Percentiles rank a stretch among this genome's conserved stretches.
These are phyloP conservation scores for Seira sanloemensis DNA, from an alignment of 2,888 invertebrate species.

Conservation along the genomic window DNA sequence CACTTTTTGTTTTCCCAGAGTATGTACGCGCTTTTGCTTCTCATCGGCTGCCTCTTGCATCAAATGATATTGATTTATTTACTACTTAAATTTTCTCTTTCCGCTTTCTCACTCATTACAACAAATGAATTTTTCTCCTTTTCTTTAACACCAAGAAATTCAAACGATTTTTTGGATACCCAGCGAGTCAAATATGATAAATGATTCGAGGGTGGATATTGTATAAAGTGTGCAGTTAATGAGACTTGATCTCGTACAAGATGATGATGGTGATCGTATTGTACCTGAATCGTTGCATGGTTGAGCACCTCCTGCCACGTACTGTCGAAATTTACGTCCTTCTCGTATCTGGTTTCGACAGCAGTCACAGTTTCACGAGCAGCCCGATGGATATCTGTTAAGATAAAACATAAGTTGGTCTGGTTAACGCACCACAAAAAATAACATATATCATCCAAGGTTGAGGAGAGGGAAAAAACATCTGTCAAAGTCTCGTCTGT, in stretches of 20 bases:
- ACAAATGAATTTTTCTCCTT: background rate
- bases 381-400: constrained; percentile 87
- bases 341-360: constrained; percentile 87
- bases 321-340: constrained; percentile 86
- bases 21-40: background rate
- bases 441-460: too few species aligned
- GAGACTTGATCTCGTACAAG: too few species aligned
- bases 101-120: background rate
- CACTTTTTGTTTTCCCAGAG: background rate
- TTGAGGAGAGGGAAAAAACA: too few species aligned
- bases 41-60: too few species aligned
- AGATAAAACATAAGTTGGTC: background rate
- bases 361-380: constrained; percentile 95
- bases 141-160: background rate
- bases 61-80: background rate
- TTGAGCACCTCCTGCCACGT: constrained; percentile 99
- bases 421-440: background rate
- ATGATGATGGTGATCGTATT: constrained; percentile 5
- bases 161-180: too few species aligned
- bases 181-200: background rate
- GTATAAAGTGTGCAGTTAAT: too few species aligned
- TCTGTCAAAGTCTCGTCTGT: too few species aligned
- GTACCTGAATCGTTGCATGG: constrained; percentile 91
- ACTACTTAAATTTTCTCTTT: background rate
- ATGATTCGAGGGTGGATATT: too few species aligned